Conservation (phyloP, 2,888 invertebrate species). For the Oscheius sp. region DNA sequence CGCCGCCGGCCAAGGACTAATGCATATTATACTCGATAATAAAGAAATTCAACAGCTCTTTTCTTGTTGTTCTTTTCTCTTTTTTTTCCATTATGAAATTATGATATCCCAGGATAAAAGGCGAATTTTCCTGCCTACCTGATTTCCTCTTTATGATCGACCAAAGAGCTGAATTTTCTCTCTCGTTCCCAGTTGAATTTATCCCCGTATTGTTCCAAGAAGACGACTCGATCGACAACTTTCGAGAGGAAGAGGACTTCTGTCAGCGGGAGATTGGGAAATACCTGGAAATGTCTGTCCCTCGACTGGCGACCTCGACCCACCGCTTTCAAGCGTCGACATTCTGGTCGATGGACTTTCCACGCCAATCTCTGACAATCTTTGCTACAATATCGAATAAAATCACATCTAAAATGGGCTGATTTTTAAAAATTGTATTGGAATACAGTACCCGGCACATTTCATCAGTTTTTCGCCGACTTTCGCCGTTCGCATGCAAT, state of each 20-base stretch:
- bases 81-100: too few species aligned
- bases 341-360: constrained; percentile 67
- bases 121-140: constrained; percentile 38
- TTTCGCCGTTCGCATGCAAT: constrained; percentile 63
- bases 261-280: constrained; percentile 71
- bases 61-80: neutral
- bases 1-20: too few species aligned
- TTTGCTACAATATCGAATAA: constrained; percentile 65
- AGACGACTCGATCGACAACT: constrained; percentile 65
- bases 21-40: too few species aligned
- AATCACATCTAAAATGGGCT: constrained; percentile 42
- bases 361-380: constrained; percentile 69
- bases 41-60: too few species aligned
- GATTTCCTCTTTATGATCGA: constrained; percentile 65
- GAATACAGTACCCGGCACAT: constrained; percentile 54
- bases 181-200: constrained; percentile 64
- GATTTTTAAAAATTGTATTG: neutral
- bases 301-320: too few species aligned
- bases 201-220: constrained; percentile 66
- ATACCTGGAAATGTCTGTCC: constrained; percentile 45
- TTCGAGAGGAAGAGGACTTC: constrained; percentile 71
- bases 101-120: too few species aligned
- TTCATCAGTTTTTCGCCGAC: constrained; percentile 58
- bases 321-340: constrained; percentile 63
- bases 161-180: constrained; percentile 56